Percentiles rank a stretch among this genome's conserved stretches.
These are phyloP conservation scores for Bucorvus abyssinicus DNA, from an alignment of 2,797 vertebrate genomes.

Conservation along the genomic window DNA sequence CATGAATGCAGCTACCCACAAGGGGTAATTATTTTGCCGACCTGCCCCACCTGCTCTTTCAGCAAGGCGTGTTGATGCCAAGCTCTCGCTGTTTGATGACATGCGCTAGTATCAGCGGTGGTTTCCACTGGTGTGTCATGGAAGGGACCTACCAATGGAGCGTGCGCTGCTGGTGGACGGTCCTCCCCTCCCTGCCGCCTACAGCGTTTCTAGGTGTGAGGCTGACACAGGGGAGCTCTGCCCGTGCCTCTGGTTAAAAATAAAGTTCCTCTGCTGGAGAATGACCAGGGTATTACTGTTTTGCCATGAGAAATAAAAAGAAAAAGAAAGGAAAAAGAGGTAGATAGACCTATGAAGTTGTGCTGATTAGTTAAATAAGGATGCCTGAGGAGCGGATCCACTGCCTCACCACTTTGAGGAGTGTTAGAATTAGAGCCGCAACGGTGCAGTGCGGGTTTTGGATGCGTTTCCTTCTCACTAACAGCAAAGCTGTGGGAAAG, in stretches of 20 bases:
- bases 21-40: neutral
- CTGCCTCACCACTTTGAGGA: neutral
- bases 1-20: neutral
- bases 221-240: neutral
- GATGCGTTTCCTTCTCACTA: neutral
- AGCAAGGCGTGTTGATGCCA: neutral
- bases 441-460: neutral
- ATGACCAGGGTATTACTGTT: neutral
- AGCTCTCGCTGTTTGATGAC: neutral
- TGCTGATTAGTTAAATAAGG: neutral
- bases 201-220: neutral
- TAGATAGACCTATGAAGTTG: neutral
- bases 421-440: neutral
- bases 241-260: neutral
- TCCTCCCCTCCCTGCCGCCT: neutral
- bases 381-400: neutral
- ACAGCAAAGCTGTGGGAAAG: neutral
- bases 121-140: neutral
- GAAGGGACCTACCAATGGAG: neutral
- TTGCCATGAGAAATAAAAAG: neutral
- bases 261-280: neutral
- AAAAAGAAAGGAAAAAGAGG: accelerated
- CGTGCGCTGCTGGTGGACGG: neutral
- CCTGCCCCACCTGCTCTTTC: neutral
- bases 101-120: neutral